Base-by-base conservation (phyloP, 1,140 invertebrate species). In the Drosophila bifasciata region DNA sequence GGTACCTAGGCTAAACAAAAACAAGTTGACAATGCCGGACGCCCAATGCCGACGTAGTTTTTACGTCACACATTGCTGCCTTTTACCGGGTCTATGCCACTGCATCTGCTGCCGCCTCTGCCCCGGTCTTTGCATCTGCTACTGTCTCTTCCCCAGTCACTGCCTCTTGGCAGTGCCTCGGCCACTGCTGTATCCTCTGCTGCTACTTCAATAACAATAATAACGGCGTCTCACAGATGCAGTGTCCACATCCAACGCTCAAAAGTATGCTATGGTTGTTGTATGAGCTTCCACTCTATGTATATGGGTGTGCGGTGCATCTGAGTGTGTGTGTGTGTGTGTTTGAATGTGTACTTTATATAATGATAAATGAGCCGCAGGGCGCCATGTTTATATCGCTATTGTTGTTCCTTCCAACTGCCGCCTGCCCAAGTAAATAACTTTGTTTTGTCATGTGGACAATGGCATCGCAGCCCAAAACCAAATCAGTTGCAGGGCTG, bases 1-100 rank as follows among this genome's bases (percentile, higher is more conserved):
- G 45, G 56, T 66, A 45, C 55, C 77, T 80, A 86, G 59, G 69
- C 78, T 76, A 88, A 88, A 88, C 83, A 88, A 88, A 88, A 89
- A 88, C 71, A 89, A 79, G 69, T 88, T 88, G 75, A 63, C 73
- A 41, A 57, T 57, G 58, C 48, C 57, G 60, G 32, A 36, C 32
- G 11, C 32, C 23, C 28, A 41, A 57, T 57, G 58, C 43, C 57
- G 60, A 60, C 44, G 69, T 56, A 32, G 45, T 64, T 84, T 84
- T 79, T 84, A 84, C 79, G 79, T 84, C 79, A 83, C 59, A 60
- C 8, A 28, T 28, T 28, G 28, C 28, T 28, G 28, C 8, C 28
- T 28, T 28, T 28, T 9, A 28, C 28, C 28, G 8, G 28, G 28
- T 9, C 28, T 28, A 2, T 28, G 28, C 28, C 28, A 28, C 28